Conservation (phyloP, 2,797 vertebrate genomes). For the Carduelis carduelis region DNA sequence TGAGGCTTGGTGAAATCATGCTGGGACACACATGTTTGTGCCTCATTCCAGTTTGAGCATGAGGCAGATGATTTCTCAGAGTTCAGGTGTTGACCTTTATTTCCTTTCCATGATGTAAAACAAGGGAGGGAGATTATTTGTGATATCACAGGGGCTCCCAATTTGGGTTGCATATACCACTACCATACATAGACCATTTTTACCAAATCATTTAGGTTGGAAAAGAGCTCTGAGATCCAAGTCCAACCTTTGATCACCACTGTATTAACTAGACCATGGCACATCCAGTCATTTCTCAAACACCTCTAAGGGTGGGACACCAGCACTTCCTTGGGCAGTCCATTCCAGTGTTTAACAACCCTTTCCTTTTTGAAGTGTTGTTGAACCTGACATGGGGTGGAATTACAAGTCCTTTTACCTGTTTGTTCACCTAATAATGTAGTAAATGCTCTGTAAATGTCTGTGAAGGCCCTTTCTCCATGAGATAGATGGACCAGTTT, state of each 20-base stretch:
- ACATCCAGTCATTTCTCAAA: not conserved
- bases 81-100: not conserved
- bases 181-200: not conserved
- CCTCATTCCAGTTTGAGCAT: not conserved
- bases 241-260: not conserved
- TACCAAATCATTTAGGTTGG: not conserved
- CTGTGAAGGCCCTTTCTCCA: not conserved
- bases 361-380: not conserved
- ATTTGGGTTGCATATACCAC: accelerated
- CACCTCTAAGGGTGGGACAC: not conserved
- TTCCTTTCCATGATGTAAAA: not conserved
- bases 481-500: not conserved
- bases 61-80: not conserved
- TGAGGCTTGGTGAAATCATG: not conserved
- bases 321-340: not conserved
- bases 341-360: not conserved
- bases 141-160: accelerated
- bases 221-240: not conserved
- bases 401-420: not conserved
- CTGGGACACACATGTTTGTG: accelerated
- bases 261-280: not conserved
- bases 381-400: not conserved
- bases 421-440: not conserved
- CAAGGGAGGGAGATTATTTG: not conserved
- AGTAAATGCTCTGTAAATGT: not conserved